phyloP scores from a whole-genome alignment of 30 jellyfish, hydroid and myxozoan species.

The Chrysaora quinquecirrha region DNA sequence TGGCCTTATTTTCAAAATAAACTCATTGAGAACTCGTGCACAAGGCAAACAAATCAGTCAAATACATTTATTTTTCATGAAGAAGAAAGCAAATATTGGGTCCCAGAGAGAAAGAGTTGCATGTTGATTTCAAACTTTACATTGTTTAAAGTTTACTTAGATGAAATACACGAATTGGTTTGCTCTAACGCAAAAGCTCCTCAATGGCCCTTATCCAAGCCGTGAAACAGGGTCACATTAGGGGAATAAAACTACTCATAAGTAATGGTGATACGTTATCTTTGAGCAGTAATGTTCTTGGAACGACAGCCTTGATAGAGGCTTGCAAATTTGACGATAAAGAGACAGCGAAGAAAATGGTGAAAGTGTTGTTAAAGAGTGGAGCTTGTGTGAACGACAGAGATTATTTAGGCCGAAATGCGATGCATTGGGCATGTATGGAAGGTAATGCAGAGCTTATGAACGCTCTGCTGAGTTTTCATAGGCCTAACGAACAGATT shows the following conservation, averaged over 20 bases:
- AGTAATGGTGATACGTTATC: constrained; percentile 32
- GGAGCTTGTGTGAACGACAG: constrained; percentile 55
- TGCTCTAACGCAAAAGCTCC: too few relatives aligned
- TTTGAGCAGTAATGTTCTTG: constrained; percentile 23
- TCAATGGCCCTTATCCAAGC: constrained; percentile 59
- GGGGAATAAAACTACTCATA: constrained; percentile 37
- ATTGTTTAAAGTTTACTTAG: not conserved
- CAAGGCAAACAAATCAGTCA: too few relatives aligned
- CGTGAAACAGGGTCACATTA: constrained; percentile 49
- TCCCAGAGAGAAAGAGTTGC: too few relatives aligned
- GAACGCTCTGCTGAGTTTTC: constrained; percentile 19
- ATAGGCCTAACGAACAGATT: not conserved
- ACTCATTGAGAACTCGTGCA: too few relatives aligned
- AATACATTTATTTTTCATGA: too few relatives aligned
- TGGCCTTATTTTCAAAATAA: too few relatives aligned
- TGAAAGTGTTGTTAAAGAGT: constrained; percentile 42
- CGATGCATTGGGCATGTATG: constrained; percentile 63
- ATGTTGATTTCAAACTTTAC: too few relatives aligned
- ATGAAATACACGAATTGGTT: not conserved
- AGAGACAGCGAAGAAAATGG: constrained; percentile 52
- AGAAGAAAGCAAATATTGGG: not conserved
- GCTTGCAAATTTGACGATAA: constrained; percentile 62
- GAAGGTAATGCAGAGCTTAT: constrained; percentile 40
- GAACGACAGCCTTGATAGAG: constrained; percentile 67
- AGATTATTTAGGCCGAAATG: constrained; percentile 59